Evolutionary conservation across 2,113 vertebrate species (phyloP).

Genomic region (Pseudopipra pipra): DNA sequence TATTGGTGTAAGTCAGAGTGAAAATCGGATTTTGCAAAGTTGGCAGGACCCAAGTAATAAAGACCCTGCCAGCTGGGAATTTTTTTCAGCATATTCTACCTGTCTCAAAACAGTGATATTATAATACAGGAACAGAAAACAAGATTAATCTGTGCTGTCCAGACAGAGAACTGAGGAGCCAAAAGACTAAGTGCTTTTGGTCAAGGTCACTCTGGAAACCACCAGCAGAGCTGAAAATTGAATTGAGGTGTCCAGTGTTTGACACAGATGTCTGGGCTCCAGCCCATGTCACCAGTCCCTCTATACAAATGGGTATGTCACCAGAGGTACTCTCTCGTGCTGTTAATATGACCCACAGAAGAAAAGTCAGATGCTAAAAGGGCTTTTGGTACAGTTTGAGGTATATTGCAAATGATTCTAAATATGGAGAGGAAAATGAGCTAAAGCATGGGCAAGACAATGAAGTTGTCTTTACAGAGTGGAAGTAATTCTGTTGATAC

Average conservation of each 20-base stretch:
- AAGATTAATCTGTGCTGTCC: not conserved
- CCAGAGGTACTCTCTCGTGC: too few species aligned
- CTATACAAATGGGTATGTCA: not conserved
- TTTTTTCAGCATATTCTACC: not conserved
- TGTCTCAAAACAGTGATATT: not conserved
- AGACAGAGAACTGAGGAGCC: not conserved
- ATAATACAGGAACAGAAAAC: not conserved
- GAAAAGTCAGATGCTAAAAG: not conserved
- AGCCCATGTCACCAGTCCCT: not conserved
- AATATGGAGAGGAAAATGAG: not conserved
- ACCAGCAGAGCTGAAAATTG: not conserved
- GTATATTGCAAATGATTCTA: not conserved
- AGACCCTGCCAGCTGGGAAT: not conserved
- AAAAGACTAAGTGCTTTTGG: not conserved
- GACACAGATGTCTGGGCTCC: not conserved
- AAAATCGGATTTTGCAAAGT: not conserved
- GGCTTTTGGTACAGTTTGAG: not conserved
- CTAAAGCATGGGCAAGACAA: not conserved
- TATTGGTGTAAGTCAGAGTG: not conserved
- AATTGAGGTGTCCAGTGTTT: not conserved
- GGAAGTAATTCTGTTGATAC: not conserved
- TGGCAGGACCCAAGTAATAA: not conserved
- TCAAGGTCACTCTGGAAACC: not conserved
- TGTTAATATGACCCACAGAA: not conserved
- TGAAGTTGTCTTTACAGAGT: not conserved